phyloP scores from a whole-genome alignment of 2,113 vertebrate genomes.

The Notarius lentiginosus region DNA sequence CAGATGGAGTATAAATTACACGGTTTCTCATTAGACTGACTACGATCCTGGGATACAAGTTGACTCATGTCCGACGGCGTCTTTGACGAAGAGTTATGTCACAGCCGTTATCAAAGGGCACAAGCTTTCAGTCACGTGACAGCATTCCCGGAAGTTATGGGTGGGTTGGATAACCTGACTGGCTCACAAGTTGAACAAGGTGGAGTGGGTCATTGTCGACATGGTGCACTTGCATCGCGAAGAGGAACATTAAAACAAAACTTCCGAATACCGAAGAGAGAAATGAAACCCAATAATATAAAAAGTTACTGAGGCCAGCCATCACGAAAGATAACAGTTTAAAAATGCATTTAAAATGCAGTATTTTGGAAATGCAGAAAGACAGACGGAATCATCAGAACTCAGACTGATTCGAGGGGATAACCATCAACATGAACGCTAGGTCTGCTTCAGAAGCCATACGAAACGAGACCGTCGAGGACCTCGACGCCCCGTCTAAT shows the following conservation, averaged over 20 bases:
- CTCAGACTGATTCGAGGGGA: not conserved
- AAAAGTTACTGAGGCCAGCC: not conserved
- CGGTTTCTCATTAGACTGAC: not conserved
- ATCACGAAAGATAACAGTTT: not conserved
- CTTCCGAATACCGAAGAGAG: not conserved
- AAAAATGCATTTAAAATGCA: not conserved
- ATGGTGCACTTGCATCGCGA: not conserved
- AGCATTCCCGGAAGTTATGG: slow-evolving; percentile 41
- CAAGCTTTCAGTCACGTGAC: not conserved
- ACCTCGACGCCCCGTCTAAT: too few species aligned
- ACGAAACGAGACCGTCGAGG: not conserved
- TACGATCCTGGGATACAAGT: not conserved
- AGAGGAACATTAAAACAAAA: not conserved
- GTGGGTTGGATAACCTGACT: not conserved
- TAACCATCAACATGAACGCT: not conserved
- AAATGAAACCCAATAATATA: not conserved
- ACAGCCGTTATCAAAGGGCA: not conserved
- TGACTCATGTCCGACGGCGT: not conserved
- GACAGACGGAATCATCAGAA: too few species aligned
- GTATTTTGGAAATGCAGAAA: not conserved
- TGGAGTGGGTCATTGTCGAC: not conserved
- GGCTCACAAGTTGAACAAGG: not conserved
- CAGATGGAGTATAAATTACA: not conserved
- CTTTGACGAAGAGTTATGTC: slow-evolving; percentile 12
- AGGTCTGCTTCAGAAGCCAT: not conserved